A percentile compares a stretch with the other conserved stretches of the same genome.
Evolutionary conservation across 2,888 invertebrate genomes (phyloP).

Genomic region (Lepidocyrtoides sp.): DNA sequence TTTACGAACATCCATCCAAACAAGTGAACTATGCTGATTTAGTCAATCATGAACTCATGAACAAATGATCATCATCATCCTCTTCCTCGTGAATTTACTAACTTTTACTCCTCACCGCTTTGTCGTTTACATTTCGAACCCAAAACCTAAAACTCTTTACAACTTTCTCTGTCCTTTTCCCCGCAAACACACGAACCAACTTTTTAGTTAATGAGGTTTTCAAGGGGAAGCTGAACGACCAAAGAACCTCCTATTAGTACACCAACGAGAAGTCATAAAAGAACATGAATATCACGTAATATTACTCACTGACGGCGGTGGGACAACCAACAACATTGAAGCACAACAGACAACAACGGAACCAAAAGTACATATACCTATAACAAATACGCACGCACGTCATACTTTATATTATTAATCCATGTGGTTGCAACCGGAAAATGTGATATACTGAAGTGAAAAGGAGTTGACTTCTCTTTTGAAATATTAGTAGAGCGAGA

Average conservation of each 20-base stretch:
- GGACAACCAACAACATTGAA: neutral
- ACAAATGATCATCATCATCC: neutral
- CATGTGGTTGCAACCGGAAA: constrained; percentile 48
- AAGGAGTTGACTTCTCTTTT: constrained; percentile 43
- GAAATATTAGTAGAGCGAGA: constrained; percentile 12
- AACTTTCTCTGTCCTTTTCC: constrained; percentile 41
- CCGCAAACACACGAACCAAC: constrained; percentile 57
- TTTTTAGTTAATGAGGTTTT: constrained; percentile 69
- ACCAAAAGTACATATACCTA: neutral
- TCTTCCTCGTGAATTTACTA: neutral
- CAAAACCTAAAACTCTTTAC: neutral
- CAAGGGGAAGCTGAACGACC: constrained; percentile 34
- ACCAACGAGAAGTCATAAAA: constrained; percentile 37
- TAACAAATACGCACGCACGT: constrained; percentile 18
- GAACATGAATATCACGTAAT: constrained; percentile 46
- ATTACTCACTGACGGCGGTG: neutral
- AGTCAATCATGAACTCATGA: neutral
- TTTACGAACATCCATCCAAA: too few relatives aligned
- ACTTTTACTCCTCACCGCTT: too few relatives aligned
- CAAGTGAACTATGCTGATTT: too few relatives aligned
- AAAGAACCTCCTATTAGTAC: constrained; percentile 23
- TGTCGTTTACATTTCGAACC: neutral
- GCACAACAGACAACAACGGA: constrained; percentile 16
- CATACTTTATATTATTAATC: constrained; percentile 34
- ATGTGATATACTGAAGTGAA: constrained; percentile 54